These are phyloP conservation scores for Ceratina australensis DNA, from an alignment of 1,140 invertebrate species.

Conservation along the genomic window DNA sequence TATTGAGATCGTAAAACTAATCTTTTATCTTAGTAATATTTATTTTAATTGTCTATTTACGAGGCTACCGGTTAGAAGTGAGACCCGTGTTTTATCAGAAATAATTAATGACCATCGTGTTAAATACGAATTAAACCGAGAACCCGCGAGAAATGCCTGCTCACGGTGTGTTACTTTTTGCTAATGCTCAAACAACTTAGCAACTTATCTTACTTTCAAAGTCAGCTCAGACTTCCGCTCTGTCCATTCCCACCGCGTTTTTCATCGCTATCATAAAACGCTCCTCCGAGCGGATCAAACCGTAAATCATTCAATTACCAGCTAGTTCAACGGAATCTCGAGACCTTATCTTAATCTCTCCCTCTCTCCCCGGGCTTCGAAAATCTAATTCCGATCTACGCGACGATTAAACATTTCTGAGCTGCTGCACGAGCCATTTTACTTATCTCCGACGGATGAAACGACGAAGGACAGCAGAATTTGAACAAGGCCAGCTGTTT, in stretches of 20 bases:
- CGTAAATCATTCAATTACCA: neutral
- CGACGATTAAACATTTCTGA: neutral
- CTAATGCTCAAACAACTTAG: neutral
- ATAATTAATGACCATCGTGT: too few relatives aligned
- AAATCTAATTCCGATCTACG: neutral
- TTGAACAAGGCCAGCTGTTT: slow-evolving; percentile 60
- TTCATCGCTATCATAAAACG: neutral
- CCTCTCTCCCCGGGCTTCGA: neutral
- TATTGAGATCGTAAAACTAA: too few relatives aligned
- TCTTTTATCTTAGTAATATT: too few relatives aligned
- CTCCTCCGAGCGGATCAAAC: neutral
- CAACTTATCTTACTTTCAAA: neutral
- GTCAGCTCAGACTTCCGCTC: neutral
- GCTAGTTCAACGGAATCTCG: neutral
- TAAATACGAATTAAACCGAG: neutral
- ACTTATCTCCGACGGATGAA: neutral
- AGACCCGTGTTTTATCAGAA: too few relatives aligned
- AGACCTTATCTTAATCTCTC: neutral
- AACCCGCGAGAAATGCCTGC: neutral
- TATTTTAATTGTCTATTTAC: too few relatives aligned
- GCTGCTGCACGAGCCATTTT: neutral
- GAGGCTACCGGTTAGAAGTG: too few relatives aligned
- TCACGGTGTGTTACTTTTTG: neutral
- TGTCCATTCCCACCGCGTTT: neutral
- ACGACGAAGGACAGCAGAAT: neutral